Base-by-base conservation (phyloP, 1,140 invertebrate genomes). In the Alviniconcha marisindica region DNA sequence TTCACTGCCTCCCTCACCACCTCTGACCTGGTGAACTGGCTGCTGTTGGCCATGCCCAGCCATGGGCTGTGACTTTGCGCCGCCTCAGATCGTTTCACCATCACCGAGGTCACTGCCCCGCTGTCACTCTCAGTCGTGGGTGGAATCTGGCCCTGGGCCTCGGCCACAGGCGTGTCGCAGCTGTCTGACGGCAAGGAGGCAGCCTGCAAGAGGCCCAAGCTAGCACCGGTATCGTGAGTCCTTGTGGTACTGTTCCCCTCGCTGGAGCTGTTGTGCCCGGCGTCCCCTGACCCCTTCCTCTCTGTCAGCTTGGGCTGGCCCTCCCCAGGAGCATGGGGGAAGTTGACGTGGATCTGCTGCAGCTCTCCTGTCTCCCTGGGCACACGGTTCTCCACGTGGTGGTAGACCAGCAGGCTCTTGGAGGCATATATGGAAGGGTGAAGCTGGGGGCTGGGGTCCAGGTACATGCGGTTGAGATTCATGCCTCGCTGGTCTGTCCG, bases 401-500 rank as follows among this genome's bases (percentile, higher is more conserved):
- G 90, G 85, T 90, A 93, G 10, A 92, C 90, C 42, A 93, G 83
- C 33, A 93, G 74, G 86, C 91, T 92, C 88, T 94, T 94, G 12
- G 91, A 89, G 38, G 92, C 93, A 88, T 94, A 94, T 12, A 94
- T 93, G 24, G 92, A 90, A n/a, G 93, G 93, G 84, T 93, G 92
- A 15, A 89, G 85, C 4, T 86, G 71, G 81, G 91, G 88, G 77
- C 88, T 90, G 0, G 93, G 93, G 82, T 93, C 92, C n/a, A 92
- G 80, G 81, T 94, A 94, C 38, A 93, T 85, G 15, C 93, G 85
- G 77, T 94, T 94, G 7, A 94, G 86, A 87, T 94, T 93, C 42
- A 93, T 90, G 2, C 93, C 93, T 81, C 96, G 94, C 0, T 96
- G 96, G 92, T 98, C 97, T 56, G 97, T 98, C 51, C 97, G 94